Conservation (phyloP, 2,797 vertebrate species). For the Chelon auratus region DNA sequence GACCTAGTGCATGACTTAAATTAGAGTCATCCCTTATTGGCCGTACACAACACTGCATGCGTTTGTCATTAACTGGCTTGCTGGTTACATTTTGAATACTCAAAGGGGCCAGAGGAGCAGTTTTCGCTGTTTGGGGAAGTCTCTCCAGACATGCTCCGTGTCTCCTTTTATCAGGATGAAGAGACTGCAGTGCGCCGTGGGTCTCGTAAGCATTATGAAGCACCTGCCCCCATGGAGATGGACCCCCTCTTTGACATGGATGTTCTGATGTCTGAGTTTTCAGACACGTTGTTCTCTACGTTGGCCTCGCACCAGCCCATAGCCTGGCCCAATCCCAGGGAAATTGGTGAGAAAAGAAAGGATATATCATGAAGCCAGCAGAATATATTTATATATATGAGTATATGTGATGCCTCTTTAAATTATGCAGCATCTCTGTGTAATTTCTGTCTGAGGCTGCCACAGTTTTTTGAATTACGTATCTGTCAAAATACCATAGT, state of each 20-base stretch:
- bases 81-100: slow-evolving; percentile 78
- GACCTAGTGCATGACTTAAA: slow-evolving; percentile 10
- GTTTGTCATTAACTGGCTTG: slow-evolving; percentile 74
- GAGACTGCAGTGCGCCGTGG: slow-evolving; percentile 81
- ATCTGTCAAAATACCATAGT: not conserved
- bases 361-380: not conserved
- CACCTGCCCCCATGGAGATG: slow-evolving; percentile 95
- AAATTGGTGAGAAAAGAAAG: slow-evolving; percentile 89
- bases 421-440: not conserved
- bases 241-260: slow-evolving; percentile 95
- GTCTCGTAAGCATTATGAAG: slow-evolving; percentile 86
- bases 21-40: slow-evolving; percentile 7
- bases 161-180: slow-evolving; percentile 92
- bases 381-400: not conserved
- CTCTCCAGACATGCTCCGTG: slow-evolving; percentile 87
- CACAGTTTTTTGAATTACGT: not conserved
- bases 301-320: slow-evolving; percentile 93
- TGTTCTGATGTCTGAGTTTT: slow-evolving; percentile 97
- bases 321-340: slow-evolving; percentile 93
- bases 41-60: slow-evolving; percentile 63
- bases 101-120: slow-evolving; percentile 86
- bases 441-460: not conserved
- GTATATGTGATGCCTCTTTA: not conserved
- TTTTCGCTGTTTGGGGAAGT: slow-evolving; percentile 87
- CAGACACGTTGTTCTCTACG: slow-evolving; percentile 96